Evolutionary conservation across 2,888 invertebrate species (phyloP).

Genomic region (Drepanosiphum platanoidis): DNA sequence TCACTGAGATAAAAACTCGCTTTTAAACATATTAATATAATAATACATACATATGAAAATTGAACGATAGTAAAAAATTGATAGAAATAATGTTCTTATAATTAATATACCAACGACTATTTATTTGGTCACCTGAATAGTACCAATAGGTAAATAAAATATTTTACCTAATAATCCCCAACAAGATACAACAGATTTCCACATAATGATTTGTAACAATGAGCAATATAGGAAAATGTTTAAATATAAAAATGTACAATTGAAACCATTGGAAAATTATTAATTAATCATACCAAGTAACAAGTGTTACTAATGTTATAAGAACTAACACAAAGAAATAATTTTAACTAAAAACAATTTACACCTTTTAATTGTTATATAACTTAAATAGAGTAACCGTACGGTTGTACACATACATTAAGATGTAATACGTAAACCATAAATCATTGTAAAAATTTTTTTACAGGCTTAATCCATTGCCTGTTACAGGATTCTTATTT

Average conservation of each 20-base stretch:
- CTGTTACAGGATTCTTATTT: constrained; percentile 20
- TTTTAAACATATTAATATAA: too few relatives aligned
- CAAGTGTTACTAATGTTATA: constrained; percentile 4
- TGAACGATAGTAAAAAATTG: too few relatives aligned
- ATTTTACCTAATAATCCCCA: constrained; percentile 50
- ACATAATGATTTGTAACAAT: constrained; percentile 21
- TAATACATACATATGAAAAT: too few relatives aligned
- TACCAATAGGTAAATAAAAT: background rate
- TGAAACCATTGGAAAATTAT: background rate
- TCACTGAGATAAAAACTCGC: too few relatives aligned
- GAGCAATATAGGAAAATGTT: background rate
- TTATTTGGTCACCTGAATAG: too few relatives aligned
- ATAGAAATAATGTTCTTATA: too few relatives aligned
- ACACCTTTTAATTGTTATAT: constrained; percentile 19
- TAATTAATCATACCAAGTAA: background rate
- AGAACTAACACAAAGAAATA: background rate
- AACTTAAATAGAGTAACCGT: constrained; percentile 1
- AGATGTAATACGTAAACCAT: constrained; percentile 38
- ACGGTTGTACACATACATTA: background rate
- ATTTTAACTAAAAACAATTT: background rate
- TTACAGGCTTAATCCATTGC: constrained; percentile 17
- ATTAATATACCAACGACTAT: too few relatives aligned
- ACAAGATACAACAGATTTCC: constrained; percentile 51
- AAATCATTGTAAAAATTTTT: constrained; percentile 45
- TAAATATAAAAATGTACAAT: background rate